Percentiles rank a stretch among this genome's conserved stretches.
Conservation (phyloP, 2,113 vertebrate genomes). For the Callipepla californica region DNA sequence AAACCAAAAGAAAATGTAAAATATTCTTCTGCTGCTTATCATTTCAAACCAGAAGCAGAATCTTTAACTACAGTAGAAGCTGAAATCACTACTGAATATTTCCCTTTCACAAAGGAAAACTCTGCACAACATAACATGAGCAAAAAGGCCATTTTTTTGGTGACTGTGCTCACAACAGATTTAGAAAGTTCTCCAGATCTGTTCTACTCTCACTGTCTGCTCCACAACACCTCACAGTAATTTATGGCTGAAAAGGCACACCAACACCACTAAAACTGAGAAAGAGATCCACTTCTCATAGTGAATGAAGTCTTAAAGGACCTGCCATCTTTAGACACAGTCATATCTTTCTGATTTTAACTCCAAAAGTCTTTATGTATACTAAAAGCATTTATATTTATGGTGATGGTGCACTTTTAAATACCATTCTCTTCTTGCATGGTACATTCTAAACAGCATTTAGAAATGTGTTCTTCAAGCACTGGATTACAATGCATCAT, state of each 20-base stretch:
- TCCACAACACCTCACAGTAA: background rate
- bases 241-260: background rate
- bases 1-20: background rate
- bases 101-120: background rate
- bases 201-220: background rate
- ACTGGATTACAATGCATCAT: accelerated
- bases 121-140: background rate
- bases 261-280: background rate
- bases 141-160: background rate
- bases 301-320: background rate
- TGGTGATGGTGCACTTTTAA: background rate
- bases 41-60: background rate
- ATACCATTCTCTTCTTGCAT: background rate
- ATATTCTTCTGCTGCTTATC: background rate
- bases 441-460: background rate
- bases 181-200: background rate
- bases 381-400: background rate
- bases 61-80: background rate
- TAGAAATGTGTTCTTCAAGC: background rate
- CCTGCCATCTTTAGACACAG: background rate
- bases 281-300: background rate
- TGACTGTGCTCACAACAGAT: background rate
- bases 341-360: background rate
- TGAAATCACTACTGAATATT: background rate
- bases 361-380: background rate